Base-by-base conservation (phyloP, 2,797 vertebrate species). In the Pangasius sanitwongsei region DNA sequence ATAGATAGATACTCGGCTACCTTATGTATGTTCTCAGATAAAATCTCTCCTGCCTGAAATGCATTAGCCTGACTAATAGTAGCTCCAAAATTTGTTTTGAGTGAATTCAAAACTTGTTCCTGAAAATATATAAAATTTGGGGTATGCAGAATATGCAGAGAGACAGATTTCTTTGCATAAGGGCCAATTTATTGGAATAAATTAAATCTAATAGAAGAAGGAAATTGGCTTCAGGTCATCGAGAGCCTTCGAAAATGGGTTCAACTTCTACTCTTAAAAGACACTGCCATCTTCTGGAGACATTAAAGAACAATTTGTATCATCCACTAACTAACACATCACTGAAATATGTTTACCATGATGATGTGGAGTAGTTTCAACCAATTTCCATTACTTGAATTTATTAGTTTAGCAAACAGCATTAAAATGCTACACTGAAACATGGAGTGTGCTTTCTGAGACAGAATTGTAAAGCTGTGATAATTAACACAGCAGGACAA, bases 201-300 rank as follows among this genome's bases (percentile, higher is more conserved):
- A 80, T 78, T 84, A 69, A 69, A 69, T 34, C 2, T 89, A 89
- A 77, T 84, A 41, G 55, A 83, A 57, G 78, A 50, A 1, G 9
- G 8, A 78, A 63, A 77, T 59, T 53, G 50, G 9, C 41, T 57
- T 78, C 34, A 37, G 59, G 61, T 20, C 41, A 65, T 25, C 12
- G 6, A 28, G 3, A n/a, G 2, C 41, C 28, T 82, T 57, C 18
- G 20, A 41, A 59, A 61, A 15, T n/a, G 59, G 41, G 28, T 69
- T 84, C 23, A 2, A 48, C 15, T 1, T 67, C 61, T 31, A 59
- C 53, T 75, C 69, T 86, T 86, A 59, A 74, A 41, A 86, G 53
- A 75, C 50, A 86, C 85, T 86, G 85, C 85, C 85, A 86, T 72
- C 85, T 86, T 74, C 69, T 86, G 85, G 85, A 75, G 69, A 85